Conservation (phyloP, 2,888 invertebrate genomes). For the Pseudococcus viburni region DNA sequence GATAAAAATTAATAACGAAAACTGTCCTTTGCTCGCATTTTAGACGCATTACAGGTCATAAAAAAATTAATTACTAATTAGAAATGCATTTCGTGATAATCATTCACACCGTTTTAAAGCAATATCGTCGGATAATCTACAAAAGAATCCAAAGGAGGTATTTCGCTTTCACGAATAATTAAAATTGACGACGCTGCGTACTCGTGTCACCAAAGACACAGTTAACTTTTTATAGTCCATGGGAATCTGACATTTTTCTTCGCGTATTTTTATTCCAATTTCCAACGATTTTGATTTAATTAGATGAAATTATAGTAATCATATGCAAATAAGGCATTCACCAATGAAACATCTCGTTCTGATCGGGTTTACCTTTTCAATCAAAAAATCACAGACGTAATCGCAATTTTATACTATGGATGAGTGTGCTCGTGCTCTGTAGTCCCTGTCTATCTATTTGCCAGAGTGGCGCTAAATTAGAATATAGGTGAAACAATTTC, state of each 20-base stretch:
- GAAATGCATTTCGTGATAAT: not conserved
- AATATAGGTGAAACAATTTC: too few relatives aligned
- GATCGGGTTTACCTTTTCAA: constrained; percentile 1
- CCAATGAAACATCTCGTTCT: not conserved
- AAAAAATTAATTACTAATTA: constrained; percentile 1
- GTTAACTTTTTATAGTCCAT: not conserved
- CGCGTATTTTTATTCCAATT: not conserved
- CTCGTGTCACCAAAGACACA: not conserved
- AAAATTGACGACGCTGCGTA: not conserved
- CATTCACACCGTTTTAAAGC: not conserved
- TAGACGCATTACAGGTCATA: too few relatives aligned
- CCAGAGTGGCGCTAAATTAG: too few relatives aligned
- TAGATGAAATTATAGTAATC: constrained; percentile 8
- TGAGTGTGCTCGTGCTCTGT: too few relatives aligned
- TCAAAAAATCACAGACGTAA: constrained; percentile 16
- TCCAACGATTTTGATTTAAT: not conserved
- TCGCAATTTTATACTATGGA: not conserved
- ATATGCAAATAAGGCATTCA: not conserved
- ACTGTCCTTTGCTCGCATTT: too few relatives aligned
- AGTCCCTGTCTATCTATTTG: too few relatives aligned
- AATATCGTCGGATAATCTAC: not conserved
- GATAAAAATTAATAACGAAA: not conserved
- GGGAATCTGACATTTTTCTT: not conserved
- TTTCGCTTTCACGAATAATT: constrained; percentile 18
- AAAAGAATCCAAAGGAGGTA: not conserved